Conservation (phyloP, 2,113 vertebrate species). For the Rafetus swinhoei region DNA sequence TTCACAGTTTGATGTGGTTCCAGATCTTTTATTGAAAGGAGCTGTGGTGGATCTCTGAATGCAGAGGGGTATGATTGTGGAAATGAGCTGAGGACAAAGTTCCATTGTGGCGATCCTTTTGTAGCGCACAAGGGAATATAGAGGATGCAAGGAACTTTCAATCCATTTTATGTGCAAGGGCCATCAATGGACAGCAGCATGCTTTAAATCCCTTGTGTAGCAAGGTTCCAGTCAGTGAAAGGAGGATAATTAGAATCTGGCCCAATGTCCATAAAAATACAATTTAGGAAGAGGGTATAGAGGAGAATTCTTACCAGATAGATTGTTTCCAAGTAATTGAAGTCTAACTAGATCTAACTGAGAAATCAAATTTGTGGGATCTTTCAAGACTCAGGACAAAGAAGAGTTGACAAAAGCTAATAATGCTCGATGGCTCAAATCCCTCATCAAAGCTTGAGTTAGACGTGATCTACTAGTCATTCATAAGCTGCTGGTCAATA, state of each 20-base stretch:
- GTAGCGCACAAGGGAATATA: not conserved
- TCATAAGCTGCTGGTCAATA: not conserved
- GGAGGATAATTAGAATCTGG: not conserved
- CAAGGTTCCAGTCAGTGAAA: not conserved
- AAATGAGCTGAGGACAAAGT: not conserved
- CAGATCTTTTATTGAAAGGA: slow-evolving; percentile 17
- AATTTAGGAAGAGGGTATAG: not conserved
- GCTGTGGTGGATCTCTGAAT: slow-evolving; percentile 30
- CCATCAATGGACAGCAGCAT: not conserved
- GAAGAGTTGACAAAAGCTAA: slow-evolving; percentile 39
- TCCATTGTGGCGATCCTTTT: not conserved
- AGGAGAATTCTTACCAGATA: slow-evolving; percentile 8
- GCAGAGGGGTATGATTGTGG: accelerated
- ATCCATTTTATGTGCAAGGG: not conserved
- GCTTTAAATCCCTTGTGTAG: not conserved
- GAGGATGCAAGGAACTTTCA: not conserved
- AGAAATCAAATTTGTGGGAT: slow-evolving; percentile 47
- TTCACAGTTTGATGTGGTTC: not conserved
- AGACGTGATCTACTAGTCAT: not conserved
- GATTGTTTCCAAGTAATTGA: slow-evolving; percentile 31
- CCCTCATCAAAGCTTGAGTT: slow-evolving; percentile 21
- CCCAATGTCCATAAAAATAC: slow-evolving; percentile 5
- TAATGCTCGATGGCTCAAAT: slow-evolving; percentile 36
- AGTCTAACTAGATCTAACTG: slow-evolving; percentile 25
- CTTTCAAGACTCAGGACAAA: slow-evolving; percentile 4